Conservation (phyloP, 1,140 invertebrate genomes). For the Harpegnathos saltator region DNA sequence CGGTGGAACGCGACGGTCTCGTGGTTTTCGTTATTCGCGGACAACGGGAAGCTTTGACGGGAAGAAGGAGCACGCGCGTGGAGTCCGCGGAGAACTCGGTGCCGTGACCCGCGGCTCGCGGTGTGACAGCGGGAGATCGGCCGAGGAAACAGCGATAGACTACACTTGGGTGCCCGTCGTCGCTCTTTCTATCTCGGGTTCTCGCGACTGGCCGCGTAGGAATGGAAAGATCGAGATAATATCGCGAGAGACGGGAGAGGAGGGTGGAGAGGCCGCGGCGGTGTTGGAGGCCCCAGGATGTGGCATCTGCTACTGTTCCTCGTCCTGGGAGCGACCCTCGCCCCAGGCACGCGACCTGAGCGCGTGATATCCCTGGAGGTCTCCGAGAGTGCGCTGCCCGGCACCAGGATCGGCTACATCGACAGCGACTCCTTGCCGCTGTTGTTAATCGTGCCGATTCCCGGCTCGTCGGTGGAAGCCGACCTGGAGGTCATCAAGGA, state of each 20-base stretch:
- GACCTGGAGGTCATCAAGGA: slow-evolving; percentile 94
- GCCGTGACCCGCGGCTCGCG: not conserved
- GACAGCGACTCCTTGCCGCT: slow-evolving; percentile 90
- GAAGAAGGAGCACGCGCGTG: not conserved
- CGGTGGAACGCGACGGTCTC: slow-evolving; percentile 38
- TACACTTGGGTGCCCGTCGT: slow-evolving; percentile 9
- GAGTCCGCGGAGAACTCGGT: not conserved
- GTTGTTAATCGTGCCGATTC: slow-evolving; percentile 95
- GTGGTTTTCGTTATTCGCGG: not conserved
- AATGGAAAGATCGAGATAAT: slow-evolving; percentile 82
- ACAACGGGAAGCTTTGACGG: not conserved
- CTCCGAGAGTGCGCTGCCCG: slow-evolving; percentile 94
- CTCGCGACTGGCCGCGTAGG: slow-evolving; percentile 61
- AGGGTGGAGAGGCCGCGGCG: slow-evolving; percentile 62
- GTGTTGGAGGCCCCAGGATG: slow-evolving; percentile 79
- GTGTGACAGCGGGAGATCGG: not conserved
- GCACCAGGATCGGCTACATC: slow-evolving; percentile 94
- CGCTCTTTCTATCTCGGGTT: slow-evolving; percentile 17
- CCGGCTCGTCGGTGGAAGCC: slow-evolving; percentile 93
- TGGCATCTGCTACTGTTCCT: slow-evolving; percentile 80
- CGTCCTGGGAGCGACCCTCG: slow-evolving; percentile 79
- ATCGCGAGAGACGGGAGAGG: slow-evolving; percentile 71
- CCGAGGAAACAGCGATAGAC: not conserved
- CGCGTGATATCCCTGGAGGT: slow-evolving; percentile 93
- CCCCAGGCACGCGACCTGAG: slow-evolving; percentile 85